Base-by-base conservation (phyloP, 92 coral and sea anemone species). In the Zoanthus sociatus region DNA sequence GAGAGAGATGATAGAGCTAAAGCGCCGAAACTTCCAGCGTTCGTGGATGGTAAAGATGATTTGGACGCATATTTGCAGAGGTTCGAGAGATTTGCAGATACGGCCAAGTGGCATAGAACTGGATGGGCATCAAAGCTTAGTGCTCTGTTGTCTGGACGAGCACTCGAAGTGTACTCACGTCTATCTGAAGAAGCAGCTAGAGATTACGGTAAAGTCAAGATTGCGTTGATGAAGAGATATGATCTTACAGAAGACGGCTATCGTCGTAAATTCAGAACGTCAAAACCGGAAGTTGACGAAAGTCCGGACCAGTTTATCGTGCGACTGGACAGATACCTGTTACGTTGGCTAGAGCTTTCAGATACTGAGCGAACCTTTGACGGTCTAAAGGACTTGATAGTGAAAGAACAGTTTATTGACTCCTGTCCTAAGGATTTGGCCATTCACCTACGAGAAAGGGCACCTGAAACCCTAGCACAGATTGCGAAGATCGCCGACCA, bases 81-180 rank as follows among this genome's bases (percentile, higher is more conserved):
- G 3, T 91, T 91, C 44, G 91, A 89, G 78, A 92, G 64, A 84
- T 90, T 64, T 91, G 26, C 94, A 26, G 56, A n/a, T 8, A 89
- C 60, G 9, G 78, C 86, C 21, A 91, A 91, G 33, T 89, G 89
- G 93, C 31, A 88, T 0, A 69, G 63, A 55, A 2, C 84, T 5
- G 58, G 68, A 3, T 90, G 92, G 93, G 87, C 92, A 2, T 45
- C 92, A 1, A 78, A 84, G 45, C 84, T 93, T 3, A 88, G 94
- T 68, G 93, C 90, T 16, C 46, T 90, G 21, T 76, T 90, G 4
- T 84, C 96, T 7, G 93, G 91, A 7, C 82, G 77, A 68, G 92
- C 95, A 2, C 83, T 92, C 1, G 92, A 92, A n/a, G 93, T 88
- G 1, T 93, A 90, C 78, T 91, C 90, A 9, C 83, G 90, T 15